Evolutionary conservation across 2,113 vertebrate species (phyloP), one percentile per base, ranked within the genome.

Genomic region (Guaruba guarouba): DNA sequence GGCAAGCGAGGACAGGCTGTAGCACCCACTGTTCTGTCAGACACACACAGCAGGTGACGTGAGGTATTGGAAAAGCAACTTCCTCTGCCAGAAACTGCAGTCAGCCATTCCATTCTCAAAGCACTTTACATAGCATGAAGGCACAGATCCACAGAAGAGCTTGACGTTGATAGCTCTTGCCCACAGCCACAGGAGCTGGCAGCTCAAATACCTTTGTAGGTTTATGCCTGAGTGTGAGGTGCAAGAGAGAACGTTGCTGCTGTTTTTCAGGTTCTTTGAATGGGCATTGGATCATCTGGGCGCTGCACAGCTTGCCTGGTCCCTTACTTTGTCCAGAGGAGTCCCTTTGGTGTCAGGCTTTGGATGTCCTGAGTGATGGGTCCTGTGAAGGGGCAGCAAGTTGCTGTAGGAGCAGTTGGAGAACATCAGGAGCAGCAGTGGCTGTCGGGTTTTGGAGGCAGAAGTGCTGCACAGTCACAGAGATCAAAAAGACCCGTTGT

Each of bases 111-210:
- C 8, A 8, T 35, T 86, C 93, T 84, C 43, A 10, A 7, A 19
- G 68, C 89, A 61, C 89, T 68, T 93, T 28, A 48, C 73, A 0
- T 33, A 84, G 88, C 95, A 92, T 92, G 96, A 95, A 93, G 95
- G 95, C 86, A 46, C 90, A 51, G 48, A 89, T 17, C 68, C 67
- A 6, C 7, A 35, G 10, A 54, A 70, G 49, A 73, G 59, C 39
- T 54, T 10, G 1, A 25, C 25, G 68, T 3, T 1, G 0, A 1
- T 9, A 2, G 28, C 44, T 51, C 54, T 39, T 10, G 1, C 5
- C 31, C 28, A 2, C 6, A 13, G 17, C 61, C n/a, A 12, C 16
- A 0, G 62, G 57, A 15, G 48, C 63, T 23, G 22, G 35, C 1
- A 7, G 41, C 75, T 76, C 46, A 4, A 3, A 5, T 9, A 14